A percentile compares a stretch with the other conserved stretches of the same genome.
phyloP scores from a whole-genome alignment of 2,113 vertebrate genomes.

The Pelecanus crispus region DNA sequence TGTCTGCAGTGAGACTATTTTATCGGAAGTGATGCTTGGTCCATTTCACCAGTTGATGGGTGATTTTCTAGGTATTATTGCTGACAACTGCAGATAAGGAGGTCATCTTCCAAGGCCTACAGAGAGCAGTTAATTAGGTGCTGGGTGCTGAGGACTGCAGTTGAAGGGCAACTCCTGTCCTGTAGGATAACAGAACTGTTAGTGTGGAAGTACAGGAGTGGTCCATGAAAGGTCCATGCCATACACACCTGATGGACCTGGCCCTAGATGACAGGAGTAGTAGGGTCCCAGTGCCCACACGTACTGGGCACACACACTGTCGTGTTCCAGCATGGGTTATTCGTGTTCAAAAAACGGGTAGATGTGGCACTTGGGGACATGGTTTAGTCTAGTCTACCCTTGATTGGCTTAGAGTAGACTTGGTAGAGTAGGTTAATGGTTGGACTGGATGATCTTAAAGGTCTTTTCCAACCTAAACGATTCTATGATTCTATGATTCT shows the following conservation, averaged over 20 bases:
- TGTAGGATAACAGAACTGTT: not conserved
- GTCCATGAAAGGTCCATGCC: not conserved
- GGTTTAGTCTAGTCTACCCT: too few relatives aligned
- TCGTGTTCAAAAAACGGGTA: too few relatives aligned
- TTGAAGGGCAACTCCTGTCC: not conserved
- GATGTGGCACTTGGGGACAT: too few relatives aligned
- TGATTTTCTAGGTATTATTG: not conserved
- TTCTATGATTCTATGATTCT: too few relatives aligned
- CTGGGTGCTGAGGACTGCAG: not conserved
- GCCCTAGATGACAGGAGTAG: not conserved
- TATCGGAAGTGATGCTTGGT: not conserved
- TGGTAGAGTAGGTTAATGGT: too few relatives aligned
- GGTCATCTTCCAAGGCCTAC: not conserved
- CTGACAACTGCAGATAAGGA: not conserved
- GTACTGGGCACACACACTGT: not conserved
- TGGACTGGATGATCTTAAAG: too few relatives aligned
- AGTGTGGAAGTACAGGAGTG: not conserved
- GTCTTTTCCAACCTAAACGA: too few relatives aligned
- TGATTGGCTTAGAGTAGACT: too few relatives aligned
- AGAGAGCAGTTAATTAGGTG: not conserved
- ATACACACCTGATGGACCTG: not conserved
- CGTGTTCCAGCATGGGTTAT: rapidly evolving
- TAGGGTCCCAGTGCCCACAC: not conserved
- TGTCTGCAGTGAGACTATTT: not conserved
- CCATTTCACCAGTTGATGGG: not conserved